phyloP scores from a whole-genome alignment of 1,140 invertebrate species.

The Drosophila sulfurigaster region DNA sequence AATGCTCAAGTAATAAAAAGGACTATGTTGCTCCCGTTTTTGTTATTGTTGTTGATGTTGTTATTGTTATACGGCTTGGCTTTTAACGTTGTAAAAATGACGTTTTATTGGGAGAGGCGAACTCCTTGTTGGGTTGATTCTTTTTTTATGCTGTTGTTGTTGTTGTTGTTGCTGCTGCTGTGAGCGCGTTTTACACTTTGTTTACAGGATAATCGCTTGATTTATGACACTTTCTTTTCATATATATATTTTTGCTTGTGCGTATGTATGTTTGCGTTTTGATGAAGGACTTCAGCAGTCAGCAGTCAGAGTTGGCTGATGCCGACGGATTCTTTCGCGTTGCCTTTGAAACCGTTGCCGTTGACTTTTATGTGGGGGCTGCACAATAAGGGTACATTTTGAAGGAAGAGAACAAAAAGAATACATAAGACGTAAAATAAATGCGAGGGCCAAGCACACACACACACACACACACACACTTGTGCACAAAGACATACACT shows the following conservation, averaged over 20 bases:
- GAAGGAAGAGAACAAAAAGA: constrained; percentile 46
- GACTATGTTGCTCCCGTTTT: constrained; percentile 27
- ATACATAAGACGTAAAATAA: constrained; percentile 62
- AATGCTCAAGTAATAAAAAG: constrained; percentile 71
- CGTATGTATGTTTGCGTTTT: constrained; percentile 38
- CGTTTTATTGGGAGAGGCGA: constrained; percentile 50
- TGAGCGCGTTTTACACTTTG: constrained; percentile 76
- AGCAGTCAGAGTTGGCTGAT: constrained; percentile 23
- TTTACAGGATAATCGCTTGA: constrained; percentile 82
- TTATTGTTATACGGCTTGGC: constrained; percentile 31
- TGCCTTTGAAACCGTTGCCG: constrained; percentile 58
- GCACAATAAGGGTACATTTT: constrained; percentile 52
- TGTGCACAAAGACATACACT: constrained; percentile 13
- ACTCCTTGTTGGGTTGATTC: constrained; percentile 44
- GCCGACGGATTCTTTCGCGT: constrained; percentile 42
- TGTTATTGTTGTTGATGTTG: constrained; percentile 13
- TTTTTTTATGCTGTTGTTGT: constrained; percentile 18
- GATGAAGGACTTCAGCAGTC: constrained; percentile 50
- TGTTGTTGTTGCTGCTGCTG: constrained; percentile 30
- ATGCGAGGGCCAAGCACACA: constrained; percentile 38
- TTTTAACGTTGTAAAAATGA: constrained; percentile 51
- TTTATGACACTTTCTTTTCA: constrained; percentile 78
- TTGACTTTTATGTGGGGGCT: constrained; percentile 49
- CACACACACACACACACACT: constrained; percentile 13
- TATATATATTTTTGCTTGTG: constrained; percentile 33